phyloP scores from a whole-genome alignment of 2,888 invertebrate genomes.

The Dryobotodes eremita region DNA sequence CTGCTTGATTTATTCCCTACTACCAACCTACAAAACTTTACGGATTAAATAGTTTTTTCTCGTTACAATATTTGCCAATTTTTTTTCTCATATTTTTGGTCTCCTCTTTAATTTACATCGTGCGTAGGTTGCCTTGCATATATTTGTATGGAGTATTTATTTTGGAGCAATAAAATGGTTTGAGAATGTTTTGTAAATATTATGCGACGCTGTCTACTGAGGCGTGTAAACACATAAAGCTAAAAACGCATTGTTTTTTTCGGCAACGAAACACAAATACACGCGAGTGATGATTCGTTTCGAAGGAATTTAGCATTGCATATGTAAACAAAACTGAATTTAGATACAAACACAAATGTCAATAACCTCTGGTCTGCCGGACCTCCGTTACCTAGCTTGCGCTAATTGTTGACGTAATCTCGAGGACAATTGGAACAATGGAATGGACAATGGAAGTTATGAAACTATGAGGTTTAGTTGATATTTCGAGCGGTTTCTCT shows the following conservation, averaged over 20 bases:
- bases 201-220: conserved; percentile 46
- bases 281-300: conserved; percentile 23
- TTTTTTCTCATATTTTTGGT: conserved; percentile 67
- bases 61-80: conserved; percentile 76
- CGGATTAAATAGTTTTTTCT: conserved; percentile 89
- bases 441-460: no score
- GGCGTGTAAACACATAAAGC: conserved; percentile 37
- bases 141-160: conserved; percentile 62
- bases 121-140: conserved; percentile 66
- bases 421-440: no score
- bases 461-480: no score
- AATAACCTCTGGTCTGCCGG: no score
- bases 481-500: no score
- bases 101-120: conserved; percentile 70
- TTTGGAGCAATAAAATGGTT: conserved; percentile 53
- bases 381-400: no score
- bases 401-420: no score
- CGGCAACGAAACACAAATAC: conserved; percentile 26
- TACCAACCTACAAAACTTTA: conserved; percentile 89
- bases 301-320: conserved; percentile 9
- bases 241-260: conserved; percentile 44
- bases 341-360: conserved; percentile 27
- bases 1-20: conserved; percentile 84
- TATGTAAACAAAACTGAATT: conserved; percentile 35
- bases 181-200: conserved; percentile 60